Evolutionary conservation across 2,888 invertebrate species (phyloP).

Genomic region (Timema cristinae): DNA sequence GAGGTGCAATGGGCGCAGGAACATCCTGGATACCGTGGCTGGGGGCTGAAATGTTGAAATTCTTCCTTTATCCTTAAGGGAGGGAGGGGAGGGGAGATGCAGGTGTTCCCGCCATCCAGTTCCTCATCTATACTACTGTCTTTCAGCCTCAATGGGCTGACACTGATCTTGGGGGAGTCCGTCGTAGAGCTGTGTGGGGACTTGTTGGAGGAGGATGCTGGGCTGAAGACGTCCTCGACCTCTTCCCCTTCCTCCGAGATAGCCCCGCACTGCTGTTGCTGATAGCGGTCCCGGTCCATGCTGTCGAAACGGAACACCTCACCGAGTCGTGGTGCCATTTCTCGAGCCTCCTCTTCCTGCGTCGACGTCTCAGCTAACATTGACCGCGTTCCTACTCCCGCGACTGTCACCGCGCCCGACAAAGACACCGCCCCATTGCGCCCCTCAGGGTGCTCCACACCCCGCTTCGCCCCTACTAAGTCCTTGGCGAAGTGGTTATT

Average conservation of each 20-base stretch:
- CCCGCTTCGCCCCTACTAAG: conserved; percentile 27
- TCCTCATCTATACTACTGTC: conserved; percentile 45
- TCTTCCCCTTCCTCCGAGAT: conserved; percentile 39
- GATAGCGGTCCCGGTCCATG: conserved; percentile 41
- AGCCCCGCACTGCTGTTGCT: conserved; percentile 38
- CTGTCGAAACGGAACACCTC: conserved; percentile 54
- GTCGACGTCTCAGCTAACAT: conserved; percentile 14
- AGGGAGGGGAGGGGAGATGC: conserved; percentile 32
- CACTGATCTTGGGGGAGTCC: conserved; percentile 52
- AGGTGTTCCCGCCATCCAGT: conserved; percentile 27
- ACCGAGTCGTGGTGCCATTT: conserved; percentile 36
- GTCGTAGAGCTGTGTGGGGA: conserved; percentile 53
- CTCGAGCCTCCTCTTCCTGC: conserved; percentile 21
- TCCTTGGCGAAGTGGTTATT: conserved; percentile 40
- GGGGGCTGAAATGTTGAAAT: conserved; percentile 31
- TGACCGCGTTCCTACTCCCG: conserved; percentile 13
- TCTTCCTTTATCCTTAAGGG: conserved; percentile 37
- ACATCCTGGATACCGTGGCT: conserved; percentile 41
- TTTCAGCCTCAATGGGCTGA: conserved; percentile 53
- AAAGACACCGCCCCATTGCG: conserved; percentile 16
- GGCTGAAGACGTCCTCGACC: conserved; percentile 52
- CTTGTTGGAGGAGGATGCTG: conserved; percentile 53
- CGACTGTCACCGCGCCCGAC: conserved; percentile 18
- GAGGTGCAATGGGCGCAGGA: conserved; percentile 38
- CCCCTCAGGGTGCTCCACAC: conserved; percentile 35